Conservation (phyloP, 2,888 invertebrate genomes). For the Hirtodrosophila cameraria region DNA sequence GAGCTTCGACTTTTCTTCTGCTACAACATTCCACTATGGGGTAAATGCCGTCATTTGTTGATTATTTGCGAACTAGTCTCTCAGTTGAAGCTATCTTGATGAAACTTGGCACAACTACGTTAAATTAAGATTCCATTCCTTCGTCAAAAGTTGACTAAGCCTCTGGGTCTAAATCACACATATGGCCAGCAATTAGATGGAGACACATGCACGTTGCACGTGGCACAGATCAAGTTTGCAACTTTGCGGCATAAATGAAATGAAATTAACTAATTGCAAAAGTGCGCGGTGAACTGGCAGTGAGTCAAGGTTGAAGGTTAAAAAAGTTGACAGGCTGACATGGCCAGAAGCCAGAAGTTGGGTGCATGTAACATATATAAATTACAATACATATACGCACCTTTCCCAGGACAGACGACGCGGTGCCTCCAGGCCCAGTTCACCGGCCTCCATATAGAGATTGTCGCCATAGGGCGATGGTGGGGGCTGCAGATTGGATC, state of each 20-base stretch:
- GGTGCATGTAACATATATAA: constrained; percentile 26
- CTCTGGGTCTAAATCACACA: constrained; percentile 17
- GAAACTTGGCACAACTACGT: no score
- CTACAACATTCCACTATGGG: no score
- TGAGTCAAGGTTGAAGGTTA: constrained; percentile 44
- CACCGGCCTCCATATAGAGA: constrained; percentile 77
- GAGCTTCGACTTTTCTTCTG: no score
- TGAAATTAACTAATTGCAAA: constrained; percentile 77
- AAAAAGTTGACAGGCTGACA: constrained; percentile 33
- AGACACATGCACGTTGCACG: constrained; percentile 29
- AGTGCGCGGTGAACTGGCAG: constrained; percentile 14
- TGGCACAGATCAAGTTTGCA: constrained; percentile 55
- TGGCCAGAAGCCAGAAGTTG: neutral
- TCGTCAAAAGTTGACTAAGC: no score
- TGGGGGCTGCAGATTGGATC: constrained; percentile 65
- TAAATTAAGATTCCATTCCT: no score
- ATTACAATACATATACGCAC: constrained; percentile 78
- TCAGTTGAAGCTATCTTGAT: no score
- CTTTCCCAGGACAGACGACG: constrained; percentile 86
- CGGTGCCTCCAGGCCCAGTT: constrained; percentile 83
- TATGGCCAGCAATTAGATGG: constrained; percentile 30
- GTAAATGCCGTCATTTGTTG: no score
- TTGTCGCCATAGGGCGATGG: constrained; percentile 84
- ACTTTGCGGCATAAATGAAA: constrained; percentile 58
- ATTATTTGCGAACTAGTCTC: no score